These are phyloP conservation scores for Copidosoma floridanum DNA, from an alignment of 1,140 invertebrate species.

Conservation along the genomic window DNA sequence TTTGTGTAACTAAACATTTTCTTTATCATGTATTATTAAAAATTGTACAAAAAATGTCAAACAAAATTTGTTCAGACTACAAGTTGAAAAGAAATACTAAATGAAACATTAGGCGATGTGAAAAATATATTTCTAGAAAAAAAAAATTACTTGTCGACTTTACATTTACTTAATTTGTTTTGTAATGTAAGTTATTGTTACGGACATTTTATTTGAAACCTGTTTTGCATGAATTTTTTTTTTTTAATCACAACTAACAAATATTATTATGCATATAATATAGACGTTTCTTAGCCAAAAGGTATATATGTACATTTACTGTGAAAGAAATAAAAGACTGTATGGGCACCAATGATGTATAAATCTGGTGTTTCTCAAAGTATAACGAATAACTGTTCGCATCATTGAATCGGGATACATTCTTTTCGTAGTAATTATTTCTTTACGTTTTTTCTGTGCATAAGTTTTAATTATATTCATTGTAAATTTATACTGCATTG, in stretches of 20 bases:
- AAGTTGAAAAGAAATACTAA: no score
- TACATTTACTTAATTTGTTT: constrained; percentile 2
- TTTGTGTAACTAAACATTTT: constrained; percentile 7
- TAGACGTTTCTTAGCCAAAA: no score
- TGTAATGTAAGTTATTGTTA: constrained; percentile 12
- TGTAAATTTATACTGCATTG: background rate
- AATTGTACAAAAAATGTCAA: background rate
- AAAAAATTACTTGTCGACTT: constrained; percentile 11
- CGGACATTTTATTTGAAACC: background rate
- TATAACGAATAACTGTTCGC: no score
- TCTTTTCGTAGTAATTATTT: background rate
- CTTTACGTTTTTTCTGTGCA: no score
- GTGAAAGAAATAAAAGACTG: constrained; percentile 8
- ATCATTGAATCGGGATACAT: no score
- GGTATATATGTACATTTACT: no score
- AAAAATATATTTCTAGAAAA: no score
- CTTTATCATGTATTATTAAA: background rate
- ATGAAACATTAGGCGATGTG: no score
- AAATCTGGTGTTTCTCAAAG: background rate
- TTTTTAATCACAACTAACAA: no score
- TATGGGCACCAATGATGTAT: background rate
- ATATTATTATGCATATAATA: no score
- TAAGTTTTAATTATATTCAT: background rate
- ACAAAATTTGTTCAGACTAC: no score
- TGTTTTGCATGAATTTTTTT: no score